Conservation (phyloP, 2,888 invertebrate genomes). For the Cheilosia pagana region DNA sequence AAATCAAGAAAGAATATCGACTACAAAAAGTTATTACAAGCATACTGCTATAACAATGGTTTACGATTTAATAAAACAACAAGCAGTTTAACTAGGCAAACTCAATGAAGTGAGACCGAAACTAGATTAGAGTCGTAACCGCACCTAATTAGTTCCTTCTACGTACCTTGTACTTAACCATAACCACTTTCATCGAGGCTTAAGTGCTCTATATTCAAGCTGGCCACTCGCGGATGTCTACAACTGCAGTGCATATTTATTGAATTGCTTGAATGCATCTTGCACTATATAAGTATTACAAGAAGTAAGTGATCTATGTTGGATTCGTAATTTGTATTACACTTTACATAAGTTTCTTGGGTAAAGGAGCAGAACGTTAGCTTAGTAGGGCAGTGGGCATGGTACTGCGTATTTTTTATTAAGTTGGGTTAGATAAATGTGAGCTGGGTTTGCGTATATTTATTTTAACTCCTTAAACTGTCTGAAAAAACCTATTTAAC, state of each 20-base stretch:
- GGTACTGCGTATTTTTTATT: not conserved
- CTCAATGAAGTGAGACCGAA: conserved; percentile 46
- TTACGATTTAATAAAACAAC: not conserved
- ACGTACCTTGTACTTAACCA: conserved; percentile 26
- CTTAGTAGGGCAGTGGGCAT: conserved; percentile 34
- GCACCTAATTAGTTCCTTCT: conserved; percentile 53
- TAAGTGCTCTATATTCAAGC: conserved; percentile 15
- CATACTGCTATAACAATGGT: not conserved
- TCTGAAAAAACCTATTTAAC: no score
- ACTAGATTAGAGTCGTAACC: conserved; percentile 25
- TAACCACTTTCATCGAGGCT: conserved; percentile 37
- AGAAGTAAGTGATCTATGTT: conserved; percentile 11
- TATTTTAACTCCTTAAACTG: no score
- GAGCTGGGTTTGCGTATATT: no score
- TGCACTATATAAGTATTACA: not conserved
- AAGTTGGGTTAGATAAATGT: no score
- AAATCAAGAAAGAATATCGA: conserved; percentile 1
- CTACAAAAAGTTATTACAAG: not conserved
- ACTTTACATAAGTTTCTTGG: conserved; percentile 20
- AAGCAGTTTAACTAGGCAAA: conserved; percentile 2
- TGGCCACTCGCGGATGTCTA: conserved; percentile 4
- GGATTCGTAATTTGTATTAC: not conserved
- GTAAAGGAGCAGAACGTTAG: conserved; percentile 36
- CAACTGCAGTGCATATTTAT: conserved; percentile 13
- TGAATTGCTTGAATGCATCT: conserved; percentile 38